Conservation (phyloP, 2,113 vertebrate genomes). For the Phrynosoma platyrhinos region DNA sequence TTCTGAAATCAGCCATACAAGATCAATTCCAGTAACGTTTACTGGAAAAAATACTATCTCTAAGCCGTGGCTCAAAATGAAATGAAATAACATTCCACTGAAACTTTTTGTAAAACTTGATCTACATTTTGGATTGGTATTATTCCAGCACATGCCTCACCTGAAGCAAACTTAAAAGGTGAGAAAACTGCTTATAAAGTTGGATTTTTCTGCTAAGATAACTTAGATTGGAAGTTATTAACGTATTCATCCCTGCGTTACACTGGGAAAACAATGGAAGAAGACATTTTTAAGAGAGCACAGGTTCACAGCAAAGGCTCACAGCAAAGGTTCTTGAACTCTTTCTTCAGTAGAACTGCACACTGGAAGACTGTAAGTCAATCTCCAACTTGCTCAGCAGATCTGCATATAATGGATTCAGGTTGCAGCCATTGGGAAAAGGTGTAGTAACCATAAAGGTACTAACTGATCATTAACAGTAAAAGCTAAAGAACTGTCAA, state of each 20-base stretch:
- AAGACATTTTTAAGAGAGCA: slow-evolving; percentile 22
- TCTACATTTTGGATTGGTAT: background rate
- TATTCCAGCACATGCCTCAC: background rate
- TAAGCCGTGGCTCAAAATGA: background rate
- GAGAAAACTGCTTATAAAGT: background rate
- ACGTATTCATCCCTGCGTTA: slow-evolving; percentile 6
- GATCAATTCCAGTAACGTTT: background rate
- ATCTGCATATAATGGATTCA: slow-evolving; percentile 62
- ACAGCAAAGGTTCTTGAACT: slow-evolving; percentile 36
- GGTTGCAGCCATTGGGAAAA: slow-evolving; percentile 65
- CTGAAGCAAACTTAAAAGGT: background rate
- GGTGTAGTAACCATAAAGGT: slow-evolving; percentile 43
- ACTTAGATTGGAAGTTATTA: slow-evolving; percentile 38
- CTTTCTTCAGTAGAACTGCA: background rate
- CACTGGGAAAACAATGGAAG: slow-evolving; percentile 34
- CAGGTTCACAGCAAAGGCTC: slow-evolving; percentile 34
- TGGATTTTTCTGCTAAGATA: slow-evolving; percentile 26
- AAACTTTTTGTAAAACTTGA: background rate
- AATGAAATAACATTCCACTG: background rate
- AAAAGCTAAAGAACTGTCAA: slow-evolving; percentile 55
- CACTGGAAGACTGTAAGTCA: slow-evolving; percentile 46
- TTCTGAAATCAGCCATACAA: background rate
- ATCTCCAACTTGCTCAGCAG: slow-evolving; percentile 52
- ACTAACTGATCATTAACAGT: slow-evolving; percentile 49
- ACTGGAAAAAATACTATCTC: background rate